A percentile compares a stretch with the other conserved stretches of the same genome.
Evolutionary conservation across 2,113 vertebrate species (phyloP).

Genomic region (Myiopsitta monachus): DNA sequence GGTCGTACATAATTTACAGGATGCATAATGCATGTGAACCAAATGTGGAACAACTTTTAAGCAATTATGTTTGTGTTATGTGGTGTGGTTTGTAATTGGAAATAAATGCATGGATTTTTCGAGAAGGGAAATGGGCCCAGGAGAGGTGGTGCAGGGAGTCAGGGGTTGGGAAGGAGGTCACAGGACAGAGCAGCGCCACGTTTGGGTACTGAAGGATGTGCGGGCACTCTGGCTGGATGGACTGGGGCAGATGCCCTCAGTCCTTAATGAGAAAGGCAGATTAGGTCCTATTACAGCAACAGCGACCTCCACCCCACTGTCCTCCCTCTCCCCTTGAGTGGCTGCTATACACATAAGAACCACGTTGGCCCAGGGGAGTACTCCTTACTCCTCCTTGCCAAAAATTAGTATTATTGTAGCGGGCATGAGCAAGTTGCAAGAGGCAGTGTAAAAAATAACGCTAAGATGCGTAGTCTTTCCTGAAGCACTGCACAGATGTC

Average conservation of each 20-base stretch:
- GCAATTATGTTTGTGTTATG: slow-evolving; percentile 79
- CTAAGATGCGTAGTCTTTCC: slow-evolving; percentile 34
- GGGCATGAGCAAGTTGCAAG: slow-evolving; percentile 51
- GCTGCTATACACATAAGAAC: background rate
- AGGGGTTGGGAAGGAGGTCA: background rate
- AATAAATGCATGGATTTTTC: slow-evolving; percentile 72
- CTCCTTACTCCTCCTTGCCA: slow-evolving; percentile 10
- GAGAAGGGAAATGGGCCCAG: background rate
- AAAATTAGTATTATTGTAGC: slow-evolving; percentile 24
- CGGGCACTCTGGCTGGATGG: background rate
- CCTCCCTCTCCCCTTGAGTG: background rate
- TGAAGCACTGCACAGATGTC: slow-evolving; percentile 47
- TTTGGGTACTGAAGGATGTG: background rate
- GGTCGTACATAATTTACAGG: slow-evolving; percentile 73
- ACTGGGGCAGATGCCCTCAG: background rate
- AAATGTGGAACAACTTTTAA: slow-evolving; percentile 78
- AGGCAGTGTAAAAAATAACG: slow-evolving; percentile 35
- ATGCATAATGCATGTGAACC: slow-evolving; percentile 75
- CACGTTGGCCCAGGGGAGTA: background rate
- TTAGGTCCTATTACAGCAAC: accelerated
- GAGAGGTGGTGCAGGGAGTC: background rate
- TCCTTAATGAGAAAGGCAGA: background rate
- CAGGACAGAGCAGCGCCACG: background rate
- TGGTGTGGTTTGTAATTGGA: slow-evolving; percentile 76
- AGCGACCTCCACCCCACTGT: background rate